Evolutionary conservation across 2,113 vertebrate species (phyloP), one percentile per base, ranked within the genome.

Genomic region (Podarcis raffonei): DNA sequence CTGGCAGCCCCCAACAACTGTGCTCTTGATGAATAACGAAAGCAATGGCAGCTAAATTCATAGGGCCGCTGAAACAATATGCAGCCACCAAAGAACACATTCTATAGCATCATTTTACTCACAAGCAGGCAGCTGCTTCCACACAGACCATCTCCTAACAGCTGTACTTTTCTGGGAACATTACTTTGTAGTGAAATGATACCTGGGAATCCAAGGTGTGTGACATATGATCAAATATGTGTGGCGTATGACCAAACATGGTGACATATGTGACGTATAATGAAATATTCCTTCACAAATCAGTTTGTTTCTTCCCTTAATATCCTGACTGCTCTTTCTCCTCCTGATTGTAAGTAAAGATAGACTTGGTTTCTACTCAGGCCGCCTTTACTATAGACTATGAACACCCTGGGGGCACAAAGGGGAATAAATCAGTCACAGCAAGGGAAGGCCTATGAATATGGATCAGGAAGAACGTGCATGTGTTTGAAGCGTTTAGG

Each of bases 301-400:
- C 87, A 18, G 76, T 48, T 71, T 86, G 48, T 93, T 84, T 87
- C 79, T 37, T 53, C 69, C 78, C 32, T 42, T 85, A 90, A 87
- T 74, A 81, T 48, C 78, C 83, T 85, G 82, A 62, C 57, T 37
- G 1, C 88, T 92, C 90, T 89, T 57, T 0, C 69, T 39, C 27
- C 82, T 86, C 65, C 6, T 69, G 35, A 32, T 42, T 39, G 32
- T 69, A 75, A 57, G 9, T 12, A 75, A 85, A 74, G 22, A 37
- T 35, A 79, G 32, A n/a, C 78, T 84, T 86, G 4, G 89, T 94
- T 89, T 66, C 78, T 68, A 89, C 53, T 91, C 92, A 88, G 93
- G 85, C 90, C 92, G 92, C 86, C 93, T 96, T 96, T 94, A 90
- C 91, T 92, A 95, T 93, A 94, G 93, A 95, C 94, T 94, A 93